Percentiles rank a stretch among this genome's conserved stretches.
These are phyloP conservation scores for Budorcas taxicolor DNA, from an alignment of 2,113 vertebrate species.

Conservation along the genomic window DNA sequence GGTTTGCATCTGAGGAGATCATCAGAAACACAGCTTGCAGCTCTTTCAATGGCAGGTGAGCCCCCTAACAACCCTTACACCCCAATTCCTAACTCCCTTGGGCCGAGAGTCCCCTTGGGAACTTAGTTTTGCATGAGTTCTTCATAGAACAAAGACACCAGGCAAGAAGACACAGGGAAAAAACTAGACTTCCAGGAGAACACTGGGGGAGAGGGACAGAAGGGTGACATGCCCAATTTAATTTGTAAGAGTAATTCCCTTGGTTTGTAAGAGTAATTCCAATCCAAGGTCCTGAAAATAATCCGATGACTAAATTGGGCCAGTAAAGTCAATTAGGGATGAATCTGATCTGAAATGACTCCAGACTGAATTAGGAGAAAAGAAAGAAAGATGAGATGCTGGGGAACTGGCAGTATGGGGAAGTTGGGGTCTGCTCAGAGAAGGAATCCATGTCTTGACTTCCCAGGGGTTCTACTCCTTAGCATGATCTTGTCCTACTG, in stretches of 20 bases:
- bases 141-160: neutral
- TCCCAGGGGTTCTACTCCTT: neutral
- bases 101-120: neutral
- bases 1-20: neutral
- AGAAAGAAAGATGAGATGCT: neutral
- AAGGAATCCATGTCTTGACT: neutral
- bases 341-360: neutral
- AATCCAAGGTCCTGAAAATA: neutral
- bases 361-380: neutral
- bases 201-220: fast-evolving
- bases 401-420: too few relatives aligned
- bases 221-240: neutral
- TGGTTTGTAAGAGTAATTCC: neutral
- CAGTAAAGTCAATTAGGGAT: neutral
- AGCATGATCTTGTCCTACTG: neutral
- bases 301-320: neutral
- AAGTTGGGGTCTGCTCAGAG: neutral
- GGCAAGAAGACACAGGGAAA: neutral
- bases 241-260: neutral
- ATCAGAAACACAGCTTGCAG: neutral
- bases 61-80: neutral
- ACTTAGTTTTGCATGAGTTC: neutral
- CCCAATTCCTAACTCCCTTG: neutral
- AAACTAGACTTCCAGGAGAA: neutral
- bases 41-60: neutral